Percentiles rank a stretch among this genome's conserved stretches.
Evolutionary conservation across 2,888 invertebrate species (phyloP).

Genomic region (Drosophila peninsularis): DNA sequence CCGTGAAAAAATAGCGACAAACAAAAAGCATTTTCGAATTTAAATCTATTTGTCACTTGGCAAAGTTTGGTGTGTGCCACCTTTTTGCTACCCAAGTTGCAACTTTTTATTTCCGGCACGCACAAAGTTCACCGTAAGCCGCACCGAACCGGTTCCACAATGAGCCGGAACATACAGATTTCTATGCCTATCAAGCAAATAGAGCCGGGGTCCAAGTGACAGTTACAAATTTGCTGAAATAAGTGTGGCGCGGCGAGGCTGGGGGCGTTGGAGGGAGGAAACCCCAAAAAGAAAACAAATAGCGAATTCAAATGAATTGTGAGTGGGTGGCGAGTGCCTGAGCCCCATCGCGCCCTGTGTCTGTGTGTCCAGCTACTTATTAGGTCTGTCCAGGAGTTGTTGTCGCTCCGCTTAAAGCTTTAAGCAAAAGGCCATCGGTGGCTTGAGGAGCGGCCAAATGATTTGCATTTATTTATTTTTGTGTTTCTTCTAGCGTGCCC

Average conservation of each 20-base stretch:
- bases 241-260: slow-evolving; percentile 32
- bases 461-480: slow-evolving; percentile 74
- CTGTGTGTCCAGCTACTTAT: slow-evolving; percentile 44
- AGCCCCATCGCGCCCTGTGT: too few relatives aligned
- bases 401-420: slow-evolving; percentile 2
- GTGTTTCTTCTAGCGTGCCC: slow-evolving; percentile 1
- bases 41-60: slow-evolving; percentile 79
- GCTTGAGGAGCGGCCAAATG: slow-evolving; percentile 49
- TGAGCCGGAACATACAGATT: slow-evolving; percentile 44
- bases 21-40: slow-evolving; percentile 77
- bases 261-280: neutral
- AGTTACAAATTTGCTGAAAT: slow-evolving; percentile 79
- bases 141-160: slow-evolving; percentile 37
- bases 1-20: slow-evolving; percentile 36
- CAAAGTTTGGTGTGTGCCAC: slow-evolving; percentile 68
- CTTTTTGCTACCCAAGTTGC: slow-evolving; percentile 44
- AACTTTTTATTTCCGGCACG: slow-evolving; percentile 44
- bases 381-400: slow-evolving; percentile 40
- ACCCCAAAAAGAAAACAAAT: slow-evolving; percentile 22
- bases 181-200: slow-evolving; percentile 22
- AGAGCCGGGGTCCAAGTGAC: slow-evolving; percentile 67
- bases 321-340: neutral
- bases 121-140: slow-evolving; percentile 50
- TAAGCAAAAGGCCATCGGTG: slow-evolving; percentile 33
- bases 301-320: slow-evolving; percentile 60